Evolutionary conservation across 2,797 vertebrate species (phyloP), one percentile per base, ranked within the genome.

Genomic region (Gouania willdenowi): DNA sequence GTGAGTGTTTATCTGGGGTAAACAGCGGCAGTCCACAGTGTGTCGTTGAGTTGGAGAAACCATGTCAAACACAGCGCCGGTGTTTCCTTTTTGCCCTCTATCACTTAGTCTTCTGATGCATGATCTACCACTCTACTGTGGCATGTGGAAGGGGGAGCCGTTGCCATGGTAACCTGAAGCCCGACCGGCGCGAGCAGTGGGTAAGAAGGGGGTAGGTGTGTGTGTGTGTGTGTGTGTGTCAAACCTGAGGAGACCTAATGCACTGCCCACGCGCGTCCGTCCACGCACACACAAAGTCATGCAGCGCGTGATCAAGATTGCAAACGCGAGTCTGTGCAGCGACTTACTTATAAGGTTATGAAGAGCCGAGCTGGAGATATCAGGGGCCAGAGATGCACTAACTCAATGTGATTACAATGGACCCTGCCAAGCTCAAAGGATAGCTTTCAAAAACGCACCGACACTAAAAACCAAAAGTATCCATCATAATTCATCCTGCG

Each of bases 311-410:
- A 85, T 85, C 79, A 80, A 82, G 83, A 83, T 82, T 82, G 82
- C 75, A 79, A 75, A 58, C 68, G 72, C 75, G 72, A 75, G 58
- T 70, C 56, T 83, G 81, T 76, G 77, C 81, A 69, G 70, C 60
- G 81, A 85, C 74, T 82, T 75, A 85, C 79, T 83, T 84, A 82
- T 85, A 84, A 84, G 83, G 83, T 84, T 83, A 85, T 76, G 73
- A 75, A 72, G 79, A 81, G 79, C 79, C 75, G 70, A 57, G 63
- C 74, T 62, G 69, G 25, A 70, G 76, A 73, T 82, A 76, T 71
- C 66, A 70, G 75, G 66, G 78, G 65, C n/a, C 73, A 69, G 67
- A 57, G 66, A 61, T 61, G 24, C 63, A 29, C 77, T 77, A 68
- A 77, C 77, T 81, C 76, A 79, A 79, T 64, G 62, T 66, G 82